phyloP scores from a whole-genome alignment of 2,888 invertebrate species.

The Salticus scenicus region DNA sequence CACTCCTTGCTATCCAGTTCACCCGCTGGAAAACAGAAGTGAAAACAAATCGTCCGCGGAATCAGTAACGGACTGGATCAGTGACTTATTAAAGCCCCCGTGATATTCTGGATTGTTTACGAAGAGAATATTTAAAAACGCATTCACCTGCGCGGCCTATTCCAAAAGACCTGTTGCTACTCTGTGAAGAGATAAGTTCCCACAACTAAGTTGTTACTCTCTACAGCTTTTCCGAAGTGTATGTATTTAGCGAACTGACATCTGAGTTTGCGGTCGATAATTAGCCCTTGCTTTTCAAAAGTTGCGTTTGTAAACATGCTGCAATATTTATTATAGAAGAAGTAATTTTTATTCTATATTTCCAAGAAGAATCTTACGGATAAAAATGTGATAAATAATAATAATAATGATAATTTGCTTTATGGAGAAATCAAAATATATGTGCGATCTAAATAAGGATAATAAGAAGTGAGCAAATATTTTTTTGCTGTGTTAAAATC shows the following conservation, averaged over 20 bases:
- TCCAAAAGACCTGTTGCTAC: constrained; percentile 47
- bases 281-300: neutral
- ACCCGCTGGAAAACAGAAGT: constrained; percentile 39
- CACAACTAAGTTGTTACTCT: constrained; percentile 36
- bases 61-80: constrained; percentile 5
- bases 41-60: constrained; percentile 31
- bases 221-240: constrained; percentile 4
- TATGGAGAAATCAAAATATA: neutral
- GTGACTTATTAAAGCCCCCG: constrained; percentile 1
- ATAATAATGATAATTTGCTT: neutral
- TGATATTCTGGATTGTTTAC: constrained; percentile 20
- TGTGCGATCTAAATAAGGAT: neutral
- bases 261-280: neutral
- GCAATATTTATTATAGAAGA: neutral
- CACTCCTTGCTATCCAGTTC: constrained; percentile 23
- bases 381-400: neutral
- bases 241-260: neutral
- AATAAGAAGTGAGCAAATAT: neutral
- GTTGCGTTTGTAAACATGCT: constrained; percentile 2
- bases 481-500: constrained; percentile 6
- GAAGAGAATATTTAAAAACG: neutral
- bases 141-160: constrained; percentile 25
- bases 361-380: neutral
- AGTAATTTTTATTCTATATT: neutral
- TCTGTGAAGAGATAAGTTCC: constrained; percentile 25